Percentiles rank a stretch among this genome's conserved stretches.
phyloP scores from a whole-genome alignment of 2,113 vertebrate species.

The Scomber scombrus region DNA sequence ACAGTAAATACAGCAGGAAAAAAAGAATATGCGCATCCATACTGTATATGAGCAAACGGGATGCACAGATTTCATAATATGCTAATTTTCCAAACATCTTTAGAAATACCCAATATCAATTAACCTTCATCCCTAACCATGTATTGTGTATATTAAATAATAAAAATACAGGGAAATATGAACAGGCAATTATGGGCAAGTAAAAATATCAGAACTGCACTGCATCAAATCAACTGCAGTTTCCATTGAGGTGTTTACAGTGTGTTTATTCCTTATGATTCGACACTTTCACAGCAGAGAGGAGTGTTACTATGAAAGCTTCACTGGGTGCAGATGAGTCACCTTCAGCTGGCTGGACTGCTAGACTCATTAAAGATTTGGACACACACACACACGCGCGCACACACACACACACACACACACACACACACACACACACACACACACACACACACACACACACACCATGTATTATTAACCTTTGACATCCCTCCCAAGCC shows the following conservation, averaged over 20 bases:
- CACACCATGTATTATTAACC: not conserved
- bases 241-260: conserved; percentile 4
- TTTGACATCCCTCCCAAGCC: conserved; percentile 24
- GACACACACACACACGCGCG: conserved; percentile 11
- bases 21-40: too few species aligned
- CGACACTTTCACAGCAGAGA: conserved; percentile 6
- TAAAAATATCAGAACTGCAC: not conserved
- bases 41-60: too few species aligned
- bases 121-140: not conserved
- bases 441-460: too few species aligned
- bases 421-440: too few species aligned
- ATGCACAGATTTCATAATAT: too few species aligned
- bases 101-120: not conserved
- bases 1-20: not conserved
- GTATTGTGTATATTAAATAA: not conserved
- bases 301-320: conserved; percentile 13
- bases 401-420: not conserved
- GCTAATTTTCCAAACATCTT: too few species aligned
- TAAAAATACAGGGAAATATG: not conserved
- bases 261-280: conserved; percentile 11
- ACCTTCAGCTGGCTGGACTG: conserved; percentile 41
- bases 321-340: conserved; percentile 52
- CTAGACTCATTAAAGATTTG: conserved; percentile 15
- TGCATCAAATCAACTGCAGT: not conserved
- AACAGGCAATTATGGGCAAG: not conserved